Base-by-base conservation (phyloP, 2,888 invertebrate genomes). In the Pammene aurita region DNA sequence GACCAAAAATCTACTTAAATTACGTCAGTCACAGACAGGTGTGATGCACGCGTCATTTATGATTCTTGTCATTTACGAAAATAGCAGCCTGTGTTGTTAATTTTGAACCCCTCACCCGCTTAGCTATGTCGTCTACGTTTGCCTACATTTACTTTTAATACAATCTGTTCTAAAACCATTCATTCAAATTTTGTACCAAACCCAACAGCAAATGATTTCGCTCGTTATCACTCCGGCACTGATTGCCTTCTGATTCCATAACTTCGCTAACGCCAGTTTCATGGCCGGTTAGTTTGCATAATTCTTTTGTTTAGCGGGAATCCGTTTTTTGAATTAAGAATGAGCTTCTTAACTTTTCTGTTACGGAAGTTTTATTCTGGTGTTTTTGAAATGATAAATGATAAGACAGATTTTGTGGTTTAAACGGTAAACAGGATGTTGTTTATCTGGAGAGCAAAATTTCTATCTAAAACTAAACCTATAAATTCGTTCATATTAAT, bases 221-320 rank as follows among this genome's bases (percentile, higher is more conserved):
- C 57, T 46, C 64, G 64, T 52, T 52, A 64, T 69, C 68, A 61
- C n/a, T 46, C 55, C 55, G 68, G 14, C 9, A 44, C 58, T 69
- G 64, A 69, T 69, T 69, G 46, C 64, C 54, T 69, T 69, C 38
- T 69, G 68, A 69, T 69, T 64, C 68, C 50, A 63, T 63, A 68
- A 69, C 58, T 64, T 63, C 44, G 52, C 50, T 63, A 68, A 69
- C 52, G 68, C 44, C 42, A 16, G 62, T 64, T 68, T 64, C 57
- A 67, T 61, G 46, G 67, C 54, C n/a, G 18, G 54, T 58, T 64
- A 54, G 42, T 64, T 64, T 64, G 58, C 68, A 60, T 64, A 54
- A 69, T 64, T 58, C 42, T 63, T 67, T 52, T 50, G 60, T 44
- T 66, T 48, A 18, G 13, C n/a, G 16, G 52, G 42, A 58, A 63